Base-by-base conservation (phyloP, 2,888 invertebrate genomes). In the Trilocha varians region DNA sequence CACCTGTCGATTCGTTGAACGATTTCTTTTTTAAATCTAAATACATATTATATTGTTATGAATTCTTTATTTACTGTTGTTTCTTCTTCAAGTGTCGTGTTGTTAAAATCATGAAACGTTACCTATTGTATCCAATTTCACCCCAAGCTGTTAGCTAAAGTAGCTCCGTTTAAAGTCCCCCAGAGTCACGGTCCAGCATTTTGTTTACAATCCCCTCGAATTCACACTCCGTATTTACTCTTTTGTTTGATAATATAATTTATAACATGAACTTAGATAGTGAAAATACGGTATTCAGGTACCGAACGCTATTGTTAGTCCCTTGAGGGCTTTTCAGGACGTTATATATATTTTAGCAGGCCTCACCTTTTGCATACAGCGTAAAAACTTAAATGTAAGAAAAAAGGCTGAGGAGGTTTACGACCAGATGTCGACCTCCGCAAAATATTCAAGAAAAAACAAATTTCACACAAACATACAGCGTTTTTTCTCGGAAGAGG, bases 301-400 rank as follows among this genome's bases (percentile, higher is more conserved):
- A 72, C 73, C 74, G 73, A 68, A 73, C 63, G 58, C 64, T 62
- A 70, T 77, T 78, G 73, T 79, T 62, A 61, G 58, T 49, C 69
- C 61, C 69, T 48, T 45, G 72, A 73, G 78, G 60, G 67, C 57
- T 49, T 65, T 77, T 59, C 62, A 66, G 59, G 63, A 64, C 53
- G 62, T 71, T 78, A 70, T 63, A 72, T 70, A 70, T 63, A 65
- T 65, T 59, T 62, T 64, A 65, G 62, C 70, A 64, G 57, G 53
- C 56, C 52, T 56, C 62, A 65, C 61, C 62, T 68, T 66, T 57
- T 51, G 59, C 57, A 62, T 56, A 57, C 54, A 48, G 49, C 54
- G 44, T 52, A 53, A 55, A 57, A 54, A 53, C 61, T 52, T 52
- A 57, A 51, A 55, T 48, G 54, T 49, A 49, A 34, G 36, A 40